Evolutionary conservation across 2,797 vertebrate genomes (phyloP), one percentile per base, ranked within the genome.

Genomic region (Leptatherina wallacei): DNA sequence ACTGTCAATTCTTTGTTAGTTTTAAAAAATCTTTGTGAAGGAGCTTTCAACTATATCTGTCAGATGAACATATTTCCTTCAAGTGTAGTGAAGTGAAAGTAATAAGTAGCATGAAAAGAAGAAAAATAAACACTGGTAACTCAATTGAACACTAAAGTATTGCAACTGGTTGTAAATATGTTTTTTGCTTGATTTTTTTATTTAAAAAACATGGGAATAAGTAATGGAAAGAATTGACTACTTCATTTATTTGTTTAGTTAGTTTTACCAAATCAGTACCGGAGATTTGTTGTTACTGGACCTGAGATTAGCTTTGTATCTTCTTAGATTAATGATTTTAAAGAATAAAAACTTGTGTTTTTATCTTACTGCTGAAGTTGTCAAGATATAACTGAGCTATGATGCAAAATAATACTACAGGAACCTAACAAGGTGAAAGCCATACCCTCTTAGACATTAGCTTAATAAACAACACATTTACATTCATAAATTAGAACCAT

Each of bases 391-490:
- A 55, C 27, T 55, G 13, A 27, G 54, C 2, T 32, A 6, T 20
- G 11, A 56, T 3, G 3, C 12, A 30, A 18, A 30, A 18, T 18
- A 56, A 27, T 16, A 6, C 6, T 14, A 14, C 2, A 29, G 58
- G 9, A 70, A 44, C 36, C n/a, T 30, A n/a, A 69, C 14, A 55
- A 44, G 27, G 9, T 27, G 32, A 3, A 72, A 51, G 58, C 44
- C 60, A 47, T 38, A 32, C 24, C 18, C n/a, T 4, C 27, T 54
- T 58, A 63, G 44, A 63, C 56, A 18, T 56, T 69, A 61, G 59
- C 54, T 65, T 61, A 68, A 83, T 64, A 69, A 67, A 63, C 56
- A 69, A 70, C 38, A 54, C 61, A 75, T 61, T 75, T 73, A 69
- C 57, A 71, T 81, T 82, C 56, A 49, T 49, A 57, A 83, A 75